These are phyloP conservation scores for Ochotona curzoniae DNA, from an alignment of 2,113 vertebrate species.

Conservation along the genomic window DNA sequence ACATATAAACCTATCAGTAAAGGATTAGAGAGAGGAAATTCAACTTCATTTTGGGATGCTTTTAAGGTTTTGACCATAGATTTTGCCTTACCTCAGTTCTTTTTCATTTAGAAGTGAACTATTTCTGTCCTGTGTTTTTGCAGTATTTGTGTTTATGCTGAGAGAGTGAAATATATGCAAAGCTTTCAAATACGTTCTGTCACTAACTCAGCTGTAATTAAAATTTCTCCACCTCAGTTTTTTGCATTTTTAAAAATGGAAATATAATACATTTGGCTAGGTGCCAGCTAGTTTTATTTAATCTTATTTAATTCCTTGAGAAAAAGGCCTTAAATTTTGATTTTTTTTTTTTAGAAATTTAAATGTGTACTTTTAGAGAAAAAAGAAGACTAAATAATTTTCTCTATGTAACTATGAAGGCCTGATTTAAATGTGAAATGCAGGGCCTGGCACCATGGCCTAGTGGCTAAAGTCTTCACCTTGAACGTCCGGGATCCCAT, in stretches of 20 bases:
- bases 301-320: slow-evolving; percentile 38
- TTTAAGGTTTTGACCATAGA: slow-evolving; percentile 34
- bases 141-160: slow-evolving; percentile 24
- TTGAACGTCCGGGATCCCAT: too few species aligned
- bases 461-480: too few species aligned
- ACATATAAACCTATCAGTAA: slow-evolving; percentile 76
- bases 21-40: slow-evolving; percentile 77
- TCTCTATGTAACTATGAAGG: neutral
- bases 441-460: too few species aligned
- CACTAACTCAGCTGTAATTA: slow-evolving; percentile 44
- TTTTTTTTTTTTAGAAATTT: slow-evolving; percentile 15
- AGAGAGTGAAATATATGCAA: slow-evolving; percentile 55
- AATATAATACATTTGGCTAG: slow-evolving; percentile 5
- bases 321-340: neutral
- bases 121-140: slow-evolving; percentile 39
- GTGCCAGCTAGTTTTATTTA: slow-evolving; percentile 41
- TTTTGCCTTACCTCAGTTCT: slow-evolving; percentile 6
- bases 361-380: slow-evolving; percentile 7
- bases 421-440: neutral
- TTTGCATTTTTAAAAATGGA: slow-evolving; percentile 39
- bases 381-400: neutral
- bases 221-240: slow-evolving; percentile 10
- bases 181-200: slow-evolving; percentile 29
- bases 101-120: slow-evolving; percentile 46
- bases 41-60: slow-evolving; percentile 61